Evolutionary conservation across 2,113 vertebrate genomes (phyloP), one percentile per base, ranked within the genome.

Genomic region (Aptenodytes forsteri): DNA sequence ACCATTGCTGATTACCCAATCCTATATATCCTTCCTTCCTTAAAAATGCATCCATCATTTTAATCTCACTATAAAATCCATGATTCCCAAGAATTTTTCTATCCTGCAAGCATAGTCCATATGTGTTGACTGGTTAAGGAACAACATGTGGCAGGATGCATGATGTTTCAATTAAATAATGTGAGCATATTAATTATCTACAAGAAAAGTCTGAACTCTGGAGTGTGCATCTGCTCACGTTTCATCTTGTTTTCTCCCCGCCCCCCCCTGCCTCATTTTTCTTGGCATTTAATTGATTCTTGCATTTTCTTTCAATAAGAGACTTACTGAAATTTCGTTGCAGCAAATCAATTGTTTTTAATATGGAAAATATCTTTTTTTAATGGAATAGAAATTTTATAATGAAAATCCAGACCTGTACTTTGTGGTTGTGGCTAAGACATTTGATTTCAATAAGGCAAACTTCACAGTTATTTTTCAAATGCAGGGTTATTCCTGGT

Each of bases 131-230:
- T 81, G 46, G 70, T 49, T 87, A 72, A 91, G 42, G 34, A 82
- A 58, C 36, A 75, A 76, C 23, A 82, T 40, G 80, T 93, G 50
- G 73, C 64, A 93, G 58, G 34, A 42, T 54, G 20, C 58, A 67
- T 52, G 67, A 84, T 83, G 75, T 95, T 95, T 95, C 70, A 62
- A 15, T 94, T 96, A 85, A 62, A 71, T 77, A 91, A 46, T 77
- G 7, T n/a, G 49, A 64, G 13, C 36, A 26, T 85, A 20, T 61
- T 92, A 73, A 77, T 94, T 82, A 47, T 70, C 86, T 82, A 29
- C 46, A 66, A 72, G 42, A 86, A 71, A 64, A 85, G 11, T 50
- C 21, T 82, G 52, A 75, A 79, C 26, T 78, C 71, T 62, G 30
- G 22, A 69, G 40, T 20, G 13, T 38, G 32, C 6, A 3, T 34